Conservation (phyloP, 2,888 invertebrate genomes). For the Hemithea aestivaria region DNA sequence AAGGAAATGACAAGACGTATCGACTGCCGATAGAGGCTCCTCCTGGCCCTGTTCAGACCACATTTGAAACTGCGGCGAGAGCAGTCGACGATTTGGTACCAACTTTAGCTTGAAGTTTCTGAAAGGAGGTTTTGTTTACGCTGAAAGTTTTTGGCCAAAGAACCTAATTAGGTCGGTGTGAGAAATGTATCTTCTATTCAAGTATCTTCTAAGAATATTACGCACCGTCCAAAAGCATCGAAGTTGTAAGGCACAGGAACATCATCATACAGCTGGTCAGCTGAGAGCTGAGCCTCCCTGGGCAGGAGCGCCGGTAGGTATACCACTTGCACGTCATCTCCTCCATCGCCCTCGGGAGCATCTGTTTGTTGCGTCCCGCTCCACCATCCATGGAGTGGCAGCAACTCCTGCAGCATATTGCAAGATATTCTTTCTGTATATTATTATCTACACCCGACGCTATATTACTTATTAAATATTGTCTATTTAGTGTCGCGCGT, state of each 20-base stretch:
- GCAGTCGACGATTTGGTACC: slow-evolving; percentile 80
- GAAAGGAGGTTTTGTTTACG: slow-evolving; percentile 25
- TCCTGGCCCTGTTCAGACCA: slow-evolving; percentile 71
- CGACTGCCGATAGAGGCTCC: slow-evolving; percentile 52
- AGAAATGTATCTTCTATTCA: no score
- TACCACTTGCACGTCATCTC: slow-evolving; percentile 80
- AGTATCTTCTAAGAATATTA: no score
- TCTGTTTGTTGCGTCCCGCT: slow-evolving; percentile 37
- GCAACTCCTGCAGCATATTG: slow-evolving; percentile 53
- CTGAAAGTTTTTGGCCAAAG: no score
- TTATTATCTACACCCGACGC: no score
- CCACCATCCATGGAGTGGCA: slow-evolving; percentile 57
- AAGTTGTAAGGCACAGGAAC: slow-evolving; percentile 78
- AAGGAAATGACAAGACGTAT: slow-evolving; percentile 81
- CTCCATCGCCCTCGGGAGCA: slow-evolving; percentile 27
- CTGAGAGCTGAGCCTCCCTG: slow-evolving; percentile 59
- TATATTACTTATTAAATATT: no score
- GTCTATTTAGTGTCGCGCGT: no score
- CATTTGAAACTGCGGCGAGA: slow-evolving; percentile 80
- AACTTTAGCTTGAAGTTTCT: slow-evolving; percentile 81
- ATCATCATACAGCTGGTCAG: slow-evolving; percentile 47
- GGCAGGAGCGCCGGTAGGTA: slow-evolving; percentile 77
- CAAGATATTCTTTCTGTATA: no score
- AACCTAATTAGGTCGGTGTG: no score
- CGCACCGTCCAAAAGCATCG: slow-evolving; percentile 80